Percentiles rank a stretch among this genome's conserved stretches.
Conservation (phyloP, 2,888 invertebrate genomes). For the Zelleria hepariella region DNA sequence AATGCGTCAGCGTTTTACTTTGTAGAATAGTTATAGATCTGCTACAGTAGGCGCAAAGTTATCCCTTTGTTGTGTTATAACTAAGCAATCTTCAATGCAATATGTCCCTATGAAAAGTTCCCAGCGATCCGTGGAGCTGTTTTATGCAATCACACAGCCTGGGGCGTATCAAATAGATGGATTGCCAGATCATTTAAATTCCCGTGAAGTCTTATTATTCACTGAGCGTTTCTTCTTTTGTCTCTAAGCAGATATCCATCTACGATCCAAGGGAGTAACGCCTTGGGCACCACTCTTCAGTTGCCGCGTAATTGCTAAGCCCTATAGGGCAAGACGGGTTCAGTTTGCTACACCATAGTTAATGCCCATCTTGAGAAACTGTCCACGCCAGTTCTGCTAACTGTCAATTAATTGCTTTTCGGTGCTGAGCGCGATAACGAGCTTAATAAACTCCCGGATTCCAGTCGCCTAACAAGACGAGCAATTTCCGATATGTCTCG, state of each 20-base stretch:
- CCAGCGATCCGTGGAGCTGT: background rate
- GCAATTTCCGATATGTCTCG: background rate
- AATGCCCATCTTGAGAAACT: constrained; percentile 48
- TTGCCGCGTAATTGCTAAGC: constrained; percentile 38
- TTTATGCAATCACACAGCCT: background rate
- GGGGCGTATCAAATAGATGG: background rate
- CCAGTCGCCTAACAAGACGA: background rate
- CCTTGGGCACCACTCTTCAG: constrained; percentile 45
- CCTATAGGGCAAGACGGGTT: constrained; percentile 51
- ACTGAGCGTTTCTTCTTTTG: constrained; percentile 55
- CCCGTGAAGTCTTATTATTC: constrained; percentile 42
- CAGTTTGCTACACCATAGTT: constrained; percentile 36
- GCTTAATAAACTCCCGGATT: background rate
- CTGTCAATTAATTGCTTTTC: constrained; percentile 47
- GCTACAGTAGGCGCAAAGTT: background rate
- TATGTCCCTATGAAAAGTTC: background rate
- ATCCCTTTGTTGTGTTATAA: background rate
- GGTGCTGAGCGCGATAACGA: background rate
- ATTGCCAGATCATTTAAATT: constrained; percentile 8
- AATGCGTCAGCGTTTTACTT: background rate
- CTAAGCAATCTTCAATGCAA: background rate
- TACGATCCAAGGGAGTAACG: constrained; percentile 42
- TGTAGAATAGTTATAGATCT: background rate
- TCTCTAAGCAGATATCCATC: constrained; percentile 60
- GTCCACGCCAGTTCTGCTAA: constrained; percentile 32